phyloP scores from a whole-genome alignment of 2,797 vertebrate genomes.

The Cottoperca gobio region DNA sequence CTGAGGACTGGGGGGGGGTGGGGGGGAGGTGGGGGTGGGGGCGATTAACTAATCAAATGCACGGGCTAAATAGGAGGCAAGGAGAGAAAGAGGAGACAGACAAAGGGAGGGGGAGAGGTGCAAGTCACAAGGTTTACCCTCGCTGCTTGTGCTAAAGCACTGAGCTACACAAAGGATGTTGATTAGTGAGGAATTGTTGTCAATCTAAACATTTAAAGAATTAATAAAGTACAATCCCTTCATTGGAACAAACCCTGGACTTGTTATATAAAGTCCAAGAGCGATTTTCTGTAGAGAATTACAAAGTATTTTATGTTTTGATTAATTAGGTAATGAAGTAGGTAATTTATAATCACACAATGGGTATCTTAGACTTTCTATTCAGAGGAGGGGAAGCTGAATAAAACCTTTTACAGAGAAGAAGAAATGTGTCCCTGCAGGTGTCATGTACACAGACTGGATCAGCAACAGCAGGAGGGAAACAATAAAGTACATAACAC shows the following conservation, averaged over 20 bases:
- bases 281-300: not conserved
- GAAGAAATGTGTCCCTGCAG: too few species aligned
- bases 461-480: too few species aligned
- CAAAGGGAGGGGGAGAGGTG: conserved; percentile 70
- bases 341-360: too few species aligned
- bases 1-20: conserved; percentile 91
- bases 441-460: too few species aligned
- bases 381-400: too few species aligned
- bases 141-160: conserved; percentile 36
- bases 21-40: conserved; percentile 4
- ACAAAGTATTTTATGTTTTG: not conserved
- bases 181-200: conserved; percentile 62
- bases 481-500: too few species aligned
- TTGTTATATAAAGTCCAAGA: not conserved
- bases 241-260: not conserved
- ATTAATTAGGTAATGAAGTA: not conserved
- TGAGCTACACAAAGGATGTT: conserved; percentile 67
- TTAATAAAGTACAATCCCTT: not conserved
- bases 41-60: conserved; percentile 89
- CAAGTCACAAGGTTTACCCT: conserved; percentile 70
- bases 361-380: too few species aligned
- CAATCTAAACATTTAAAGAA: conserved; percentile 58
- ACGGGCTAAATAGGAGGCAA: conserved; percentile 84
- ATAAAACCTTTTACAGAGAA: too few species aligned
- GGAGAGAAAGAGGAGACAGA: conserved; percentile 74